Evolutionary conservation across 2,113 vertebrate genomes (phyloP), one percentile per base, ranked within the genome.

Genomic region (Campylomormyrus tamandua): DNA sequence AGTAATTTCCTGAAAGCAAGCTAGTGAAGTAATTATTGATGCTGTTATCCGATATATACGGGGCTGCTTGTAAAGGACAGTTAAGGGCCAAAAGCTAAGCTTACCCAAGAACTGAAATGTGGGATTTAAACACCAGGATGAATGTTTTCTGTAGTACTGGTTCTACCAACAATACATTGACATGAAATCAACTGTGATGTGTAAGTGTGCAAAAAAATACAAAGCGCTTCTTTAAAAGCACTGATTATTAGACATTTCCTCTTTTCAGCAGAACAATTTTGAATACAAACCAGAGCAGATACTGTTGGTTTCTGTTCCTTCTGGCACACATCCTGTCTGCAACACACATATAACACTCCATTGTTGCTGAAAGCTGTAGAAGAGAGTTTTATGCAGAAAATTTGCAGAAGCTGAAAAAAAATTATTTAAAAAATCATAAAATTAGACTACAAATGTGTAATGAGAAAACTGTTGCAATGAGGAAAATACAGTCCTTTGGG

Each of bases 21-120:
- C 80, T 89, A 48, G 66, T 53, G 84, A 74, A 90, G 90, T 90
- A 94, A 93, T 92, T 92, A 92, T 93, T 94, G 21, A 93, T 94
- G 88, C 87, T 90, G 91, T 88, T 90, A 92, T 48, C 50, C 80
- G 85, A 91, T 89, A 87, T 84, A 48, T 83, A 70, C 58, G 74
- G 9, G 62, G 10, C 17, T 80, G 7, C 35, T 87, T 89, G 56
- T 45, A 83, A 85, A 42, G 56, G 70, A 88, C 74, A 45, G 48
- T 17, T 62, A 53, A 10, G 58, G 62, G 70, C 45, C 62, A 83
- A 27, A 35, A 17, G 70, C 56, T 24, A 3, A 58, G 35, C 21
- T 35, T 24, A 86, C 42, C 58, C 62, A 56, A 42, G 35, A 50
- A 49, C 21, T 21, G 21, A 53, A 74, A 42, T 45, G 21, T 89